Percentiles rank a stretch among this genome's conserved stretches.
Conservation (phyloP, 2,888 invertebrate species). For the Diplazon laetatorius region DNA sequence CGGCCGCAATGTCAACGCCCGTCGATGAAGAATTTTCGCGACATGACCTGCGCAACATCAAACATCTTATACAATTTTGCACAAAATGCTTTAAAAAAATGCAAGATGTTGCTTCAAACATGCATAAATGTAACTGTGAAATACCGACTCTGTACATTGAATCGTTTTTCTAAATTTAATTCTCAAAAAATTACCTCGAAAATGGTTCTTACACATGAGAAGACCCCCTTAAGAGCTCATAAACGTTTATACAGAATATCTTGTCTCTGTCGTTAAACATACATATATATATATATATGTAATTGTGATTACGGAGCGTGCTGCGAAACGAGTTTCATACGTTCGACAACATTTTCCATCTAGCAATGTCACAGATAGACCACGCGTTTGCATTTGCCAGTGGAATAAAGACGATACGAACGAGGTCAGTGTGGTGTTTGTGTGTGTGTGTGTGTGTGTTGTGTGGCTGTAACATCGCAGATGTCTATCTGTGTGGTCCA, state of each 20-base stretch:
- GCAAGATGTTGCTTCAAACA: no score
- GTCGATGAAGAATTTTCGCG: no score
- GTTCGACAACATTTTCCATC: not conserved
- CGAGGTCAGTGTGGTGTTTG: slow-evolving; percentile 58
- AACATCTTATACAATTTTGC: no score
- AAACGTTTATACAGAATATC: slow-evolving; percentile 32
- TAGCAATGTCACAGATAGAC: slow-evolving; percentile 12
- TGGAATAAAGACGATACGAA: slow-evolving; percentile 49
- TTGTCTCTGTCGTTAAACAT: slow-evolving; percentile 16
- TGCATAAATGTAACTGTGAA: no score
- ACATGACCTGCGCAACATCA: no score
- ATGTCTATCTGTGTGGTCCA: slow-evolving; percentile 53
- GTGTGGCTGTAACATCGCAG: slow-evolving; percentile 43
- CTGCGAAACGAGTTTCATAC: slow-evolving; percentile 6
- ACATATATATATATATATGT: slow-evolving; percentile 13
- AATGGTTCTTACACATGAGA: not conserved
- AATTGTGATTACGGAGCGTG: slow-evolving; percentile 33
- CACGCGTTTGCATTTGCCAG: slow-evolving; percentile 42
- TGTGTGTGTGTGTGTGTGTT: slow-evolving; percentile 37
- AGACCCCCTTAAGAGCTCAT: slow-evolving; percentile 9
- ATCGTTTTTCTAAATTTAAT: no score
- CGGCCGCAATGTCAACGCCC: no score
- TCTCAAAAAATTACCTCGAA: no score
- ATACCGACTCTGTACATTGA: no score
- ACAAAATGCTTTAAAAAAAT: no score